Base-by-base conservation (phyloP, 1,140 invertebrate species). In the Choristoneura fumiferana region DNA sequence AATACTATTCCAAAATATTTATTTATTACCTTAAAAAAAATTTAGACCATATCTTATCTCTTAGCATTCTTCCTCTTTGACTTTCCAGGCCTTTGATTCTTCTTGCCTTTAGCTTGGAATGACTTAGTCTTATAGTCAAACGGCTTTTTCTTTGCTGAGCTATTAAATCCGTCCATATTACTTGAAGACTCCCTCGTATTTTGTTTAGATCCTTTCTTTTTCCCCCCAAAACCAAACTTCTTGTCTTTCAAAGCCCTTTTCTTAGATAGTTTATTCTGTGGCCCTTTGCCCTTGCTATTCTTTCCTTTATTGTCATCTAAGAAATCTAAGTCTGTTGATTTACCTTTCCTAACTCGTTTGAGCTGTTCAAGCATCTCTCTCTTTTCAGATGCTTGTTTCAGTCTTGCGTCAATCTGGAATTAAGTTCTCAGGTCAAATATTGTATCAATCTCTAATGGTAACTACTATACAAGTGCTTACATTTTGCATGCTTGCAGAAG, bases 211-310 rank as follows among this genome's bases (percentile, higher is more conserved):
- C 96, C 94, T 65, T 95, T 95, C 89, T 99, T 99, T 74, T 98
- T 97, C 1, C 98, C 98, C 36, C 98, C 98, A 91, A 96, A 98
- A 0, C 98, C 98, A 90, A 95, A 99, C 76, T 97, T 98, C 45
- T 93, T 91, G 86, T 98, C 94, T 81, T 97, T 97, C 65, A 91
- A 88, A 37, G 93, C 92, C 36, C 93, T 86, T 71, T 92, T 95
- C 10, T 91, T 91, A 0, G 89, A 71, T 0, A 83, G 73, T 74
- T 91, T 92, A 53, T 91, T 92, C 40, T 86, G 75, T 0, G 57
- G 54, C 17, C 83, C 65, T 63, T 91, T 91, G 0, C 77, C 81
- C 74, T 92, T 92, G 54, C 71, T 68, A 57, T 81, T 80, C 59
- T 87, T 89, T 70, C 81, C 89, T 76, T 93, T 91, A 73, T 95